Base-by-base conservation (phyloP, 2,888 invertebrate genomes). In the Helobdella robusta region DNA sequence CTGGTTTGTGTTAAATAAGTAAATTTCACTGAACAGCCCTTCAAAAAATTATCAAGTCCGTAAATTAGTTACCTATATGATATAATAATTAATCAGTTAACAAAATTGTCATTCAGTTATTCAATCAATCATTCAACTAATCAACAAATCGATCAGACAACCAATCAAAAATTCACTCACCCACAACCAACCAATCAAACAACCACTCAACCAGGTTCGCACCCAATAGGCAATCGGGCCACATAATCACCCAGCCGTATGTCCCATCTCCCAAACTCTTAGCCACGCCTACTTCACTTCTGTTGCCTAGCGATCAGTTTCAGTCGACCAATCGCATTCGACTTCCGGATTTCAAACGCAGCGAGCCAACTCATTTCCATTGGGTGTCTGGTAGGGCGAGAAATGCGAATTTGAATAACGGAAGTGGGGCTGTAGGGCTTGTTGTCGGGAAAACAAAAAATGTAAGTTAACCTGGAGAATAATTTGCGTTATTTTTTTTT, bases 321-420 rank as follows among this genome's bases (percentile, higher is more conserved):
- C n/a, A n/a, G n/a, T n/a, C n/a, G n/a, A n/a, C n/a, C n/a, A 18
- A 18, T 23, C 20, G 61, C 8, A 61, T 61, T 4, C 20, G 46
- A 28, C 46, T 61, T 18, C 61, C 61, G 3, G 61, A 61, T 23
- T 61, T 61, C 61, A 61, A 35, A n/a, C 40, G 61, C 23, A 61
- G 35, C 30, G 61, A 61, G 30, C 61, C 61, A n/a, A 61, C 61
- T 1, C 61, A 61, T 23, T 61, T 61, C 40, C 61, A 61, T 40
- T 61, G 61, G 61, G 61, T 61, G 2, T 44, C 44, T 18, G 61
- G 61, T 8, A 40, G 61, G 25, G 46, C 35, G 3, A 18, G 61
- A 44, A 34, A 61, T 20, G 35, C 36, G 6, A 61, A 40, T 32
- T 46, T 18, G 46, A 44, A 36, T 44, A 28, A 52, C 30, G 36